Base-by-base conservation (phyloP, 1,140 invertebrate species). In the Drosophila sp. region DNA sequence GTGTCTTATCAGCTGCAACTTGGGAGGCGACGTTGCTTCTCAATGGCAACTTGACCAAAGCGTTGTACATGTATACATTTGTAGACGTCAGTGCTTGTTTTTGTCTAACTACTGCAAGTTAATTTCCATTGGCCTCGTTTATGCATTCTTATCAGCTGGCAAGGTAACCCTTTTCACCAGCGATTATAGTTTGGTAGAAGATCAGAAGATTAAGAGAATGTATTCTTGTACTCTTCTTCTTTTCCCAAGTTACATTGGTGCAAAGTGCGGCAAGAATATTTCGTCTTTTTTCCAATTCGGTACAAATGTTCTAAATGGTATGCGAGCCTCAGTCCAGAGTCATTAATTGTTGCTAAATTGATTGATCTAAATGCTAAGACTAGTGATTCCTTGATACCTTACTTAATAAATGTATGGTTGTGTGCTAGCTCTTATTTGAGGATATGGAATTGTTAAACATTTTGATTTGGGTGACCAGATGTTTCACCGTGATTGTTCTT, bases 1-100 rank as follows among this genome's bases (percentile, higher is more conserved):
- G 17, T 33, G 60, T 41, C 75, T 77, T 77, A 77, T 77, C 75
- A 77, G 75, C 66, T 8, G 33, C 30, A 35, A n/a, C 17, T 50
- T 27, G 44, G 23, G 27, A 8, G 23, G 11, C 40, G 40, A 6
- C 10, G 38, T 25, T 40, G 63, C 27, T n/a, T 38, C 61, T 56
- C 38, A 61, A 57, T 62, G 60, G 60, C 74, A 64, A 66, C 62
- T 41, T 29, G 33, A 8, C 1, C 29, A 47, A 10, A 27, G 17
- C 60, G 11, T 10, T 38, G 33, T 35, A 30, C 29, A 17, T 29
- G n/a, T 30, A 11, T 29, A 10, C 1, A 60, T 30, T 25, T 47
- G 68, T 32, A 10, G 47, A 27, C 35, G n/a, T 60, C 23, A 25
- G 60, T 57, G 17, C 17, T 17, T 6, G 32, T 65, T 70, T 38